A percentile compares a stretch with the other conserved stretches of the same genome.
Evolutionary conservation across 2,113 vertebrate genomes (phyloP).

Genomic region (Chelonoidis abingdonii): DNA sequence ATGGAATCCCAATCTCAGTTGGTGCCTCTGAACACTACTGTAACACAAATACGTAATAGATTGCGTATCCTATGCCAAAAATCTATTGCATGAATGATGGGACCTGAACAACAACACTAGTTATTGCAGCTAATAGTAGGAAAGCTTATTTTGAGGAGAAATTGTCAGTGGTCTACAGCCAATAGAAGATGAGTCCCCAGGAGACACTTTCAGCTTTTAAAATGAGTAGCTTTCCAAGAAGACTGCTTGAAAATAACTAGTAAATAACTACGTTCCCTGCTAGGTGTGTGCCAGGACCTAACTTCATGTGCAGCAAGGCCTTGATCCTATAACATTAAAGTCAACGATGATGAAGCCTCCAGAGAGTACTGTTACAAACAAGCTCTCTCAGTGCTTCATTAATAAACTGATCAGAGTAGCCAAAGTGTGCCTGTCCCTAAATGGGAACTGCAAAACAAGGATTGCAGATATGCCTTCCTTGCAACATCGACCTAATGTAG

Average conservation of each 20-base stretch:
- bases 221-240: neutral
- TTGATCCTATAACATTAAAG: neutral
- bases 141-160: slow-evolving; percentile 15
- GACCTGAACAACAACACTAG: slow-evolving; percentile 12
- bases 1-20: neutral
- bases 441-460: neutral
- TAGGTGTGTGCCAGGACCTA: neutral
- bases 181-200: neutral
- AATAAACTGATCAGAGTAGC: neutral
- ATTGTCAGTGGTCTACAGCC: neutral
- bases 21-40: neutral
- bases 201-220: neutral
- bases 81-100: neutral
- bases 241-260: neutral
- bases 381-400: neutral
- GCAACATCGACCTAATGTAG: neutral
- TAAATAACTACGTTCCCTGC: neutral
- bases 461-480: neutral
- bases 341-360: neutral
- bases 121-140: slow-evolving; percentile 4
- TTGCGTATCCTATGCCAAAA: neutral
- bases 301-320: neutral
- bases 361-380: fast-evolving
- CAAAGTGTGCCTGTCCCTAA: neutral
- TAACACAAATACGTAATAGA: neutral